Percentiles rank a stretch among this genome's conserved stretches.
phyloP scores from a whole-genome alignment of 2,113 vertebrate species.

The Sapajus apella region DNA sequence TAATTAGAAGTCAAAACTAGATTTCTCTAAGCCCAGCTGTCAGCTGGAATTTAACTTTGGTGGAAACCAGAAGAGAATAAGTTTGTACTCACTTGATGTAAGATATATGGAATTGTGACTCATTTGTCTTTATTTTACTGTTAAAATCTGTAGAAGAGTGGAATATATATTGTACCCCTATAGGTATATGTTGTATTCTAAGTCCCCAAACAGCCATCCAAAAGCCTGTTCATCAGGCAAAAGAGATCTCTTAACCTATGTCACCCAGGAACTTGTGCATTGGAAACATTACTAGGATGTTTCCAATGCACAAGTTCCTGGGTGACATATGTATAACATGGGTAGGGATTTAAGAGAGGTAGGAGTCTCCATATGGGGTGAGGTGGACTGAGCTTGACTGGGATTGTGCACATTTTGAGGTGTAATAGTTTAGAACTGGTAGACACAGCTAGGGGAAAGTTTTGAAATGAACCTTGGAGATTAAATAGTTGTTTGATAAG shows the following conservation, averaged over 20 bases:
- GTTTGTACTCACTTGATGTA: not conserved
- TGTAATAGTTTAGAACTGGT: not conserved
- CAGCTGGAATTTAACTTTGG: conserved; percentile 42
- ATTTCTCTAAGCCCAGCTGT: not conserved
- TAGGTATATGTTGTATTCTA: not conserved
- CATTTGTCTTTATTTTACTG: not conserved
- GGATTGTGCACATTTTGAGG: not conserved
- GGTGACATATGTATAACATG: accelerated
- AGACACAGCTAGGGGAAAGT: not conserved
- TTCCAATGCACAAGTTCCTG: not conserved
- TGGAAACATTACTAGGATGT: not conserved
- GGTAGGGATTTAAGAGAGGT: not conserved
- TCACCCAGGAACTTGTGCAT: no score
- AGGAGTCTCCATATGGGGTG: not conserved
- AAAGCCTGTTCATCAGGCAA: not conserved
- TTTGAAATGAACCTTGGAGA: not conserved
- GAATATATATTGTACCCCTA: not conserved
- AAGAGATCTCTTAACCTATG: not conserved
- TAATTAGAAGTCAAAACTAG: conserved; percentile 35
- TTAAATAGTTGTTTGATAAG: not conserved
- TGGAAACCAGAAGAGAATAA: not conserved
- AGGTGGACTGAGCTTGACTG: not conserved
- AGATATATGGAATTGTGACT: not conserved
- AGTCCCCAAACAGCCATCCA: not conserved
- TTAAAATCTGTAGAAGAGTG: not conserved